Base-by-base conservation (phyloP, 2,113 vertebrate genomes). In the Myrmecophaga tridactyla region DNA sequence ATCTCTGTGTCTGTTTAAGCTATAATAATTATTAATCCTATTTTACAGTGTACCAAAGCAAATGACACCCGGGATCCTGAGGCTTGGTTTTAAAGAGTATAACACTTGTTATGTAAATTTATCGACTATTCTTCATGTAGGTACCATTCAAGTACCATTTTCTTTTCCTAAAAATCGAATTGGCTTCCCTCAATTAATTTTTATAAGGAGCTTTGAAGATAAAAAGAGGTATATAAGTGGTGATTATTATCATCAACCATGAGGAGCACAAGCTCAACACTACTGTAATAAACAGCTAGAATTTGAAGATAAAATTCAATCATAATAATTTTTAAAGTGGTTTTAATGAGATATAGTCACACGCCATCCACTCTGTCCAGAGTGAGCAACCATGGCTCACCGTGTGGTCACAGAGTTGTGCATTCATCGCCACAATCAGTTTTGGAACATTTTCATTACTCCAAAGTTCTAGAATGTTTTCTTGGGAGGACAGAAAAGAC, bases 121-220 rank as follows among this genome's bases (percentile, higher is more conserved):
- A 21, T 31, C 63, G 31, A 5, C 78, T 93, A 20, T 60, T 88
- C 41, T 91, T 93, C 34, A 10, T 34, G 5, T 12, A 63, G 78
- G 48, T 48, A 69, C 1, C 27, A 63, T 86, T 88, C 8, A 63
- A 82, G 15, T 41, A 85, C 41, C 29, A 17, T 78, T 86, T 87
- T 51, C 8, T 48, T 75, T 72, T 53, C 21, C 25, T 89, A 51
- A 36, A 81, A 94, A 86, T 86, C 58, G 78, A 72, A 93, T 34
- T 95, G 73, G 62, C 60, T 77, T 15, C 20, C 34, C 67, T 77
- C 85, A 89, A 86, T 70, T 80, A 88, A 94, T 78, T 83, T 94
- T 90, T 90, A 43, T 63, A 92, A 87, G 67, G 48, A 81, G n/a
- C 18, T 82, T 76, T 90, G 41, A 75, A 90, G 82, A 69, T 72